phyloP scores from a whole-genome alignment of 2,797 vertebrate genomes.

The Pterois miles region DNA sequence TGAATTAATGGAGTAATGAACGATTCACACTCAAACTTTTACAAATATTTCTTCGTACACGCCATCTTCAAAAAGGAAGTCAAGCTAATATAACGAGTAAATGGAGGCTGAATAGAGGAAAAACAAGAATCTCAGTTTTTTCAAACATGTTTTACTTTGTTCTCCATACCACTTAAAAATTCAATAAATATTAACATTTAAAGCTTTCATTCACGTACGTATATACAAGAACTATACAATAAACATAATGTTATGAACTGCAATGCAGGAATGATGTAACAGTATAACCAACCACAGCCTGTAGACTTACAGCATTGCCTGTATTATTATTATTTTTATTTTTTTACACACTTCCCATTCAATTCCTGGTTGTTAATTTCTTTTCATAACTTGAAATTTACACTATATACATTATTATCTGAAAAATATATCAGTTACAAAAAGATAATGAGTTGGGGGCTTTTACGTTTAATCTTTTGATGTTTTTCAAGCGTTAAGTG shows the following conservation, averaged over 20 bases:
- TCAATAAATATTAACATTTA: constrained; percentile 91
- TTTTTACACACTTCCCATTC: constrained; percentile 12
- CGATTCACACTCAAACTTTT: not conserved
- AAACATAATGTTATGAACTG: constrained; percentile 78
- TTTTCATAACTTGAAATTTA: constrained; percentile 78
- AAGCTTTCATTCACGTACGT: constrained; percentile 86
- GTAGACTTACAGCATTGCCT: constrained; percentile 65
- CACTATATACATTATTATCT: constrained; percentile 86
- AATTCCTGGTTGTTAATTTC: constrained; percentile 52
- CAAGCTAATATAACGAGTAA: not conserved
- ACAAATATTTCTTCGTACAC: not conserved
- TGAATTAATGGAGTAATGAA: not conserved
- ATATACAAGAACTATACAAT: constrained; percentile 90
- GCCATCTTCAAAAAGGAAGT: not conserved
- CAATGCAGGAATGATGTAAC: constrained; percentile 71
- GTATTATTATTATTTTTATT: not conserved
- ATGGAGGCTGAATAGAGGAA: not conserved
- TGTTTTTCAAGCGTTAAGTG: constrained; percentile 63
- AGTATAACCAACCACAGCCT: constrained; percentile 64
- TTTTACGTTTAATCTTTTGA: too few relatives aligned
- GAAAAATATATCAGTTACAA: constrained; percentile 76
- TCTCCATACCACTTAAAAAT: constrained; percentile 83
- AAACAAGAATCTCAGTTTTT: constrained; percentile 40
- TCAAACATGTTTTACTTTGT: constrained; percentile 79
- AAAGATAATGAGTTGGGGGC: constrained; percentile 63